phyloP scores from a whole-genome alignment of 2,888 invertebrate genomes.

The Oxystoma pomonae region DNA sequence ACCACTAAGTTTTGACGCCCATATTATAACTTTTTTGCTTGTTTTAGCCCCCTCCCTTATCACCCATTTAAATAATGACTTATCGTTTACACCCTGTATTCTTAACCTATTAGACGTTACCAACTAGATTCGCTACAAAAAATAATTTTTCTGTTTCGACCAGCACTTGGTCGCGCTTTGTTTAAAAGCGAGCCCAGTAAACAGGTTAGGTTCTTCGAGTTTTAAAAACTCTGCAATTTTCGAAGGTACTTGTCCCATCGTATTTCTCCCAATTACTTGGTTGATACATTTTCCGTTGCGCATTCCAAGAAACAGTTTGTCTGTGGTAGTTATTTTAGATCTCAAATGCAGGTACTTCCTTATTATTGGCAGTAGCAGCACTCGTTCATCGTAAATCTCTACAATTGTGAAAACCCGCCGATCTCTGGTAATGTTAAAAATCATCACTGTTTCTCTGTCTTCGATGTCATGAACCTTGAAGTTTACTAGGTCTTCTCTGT shows the following conservation, averaged over 20 bases:
- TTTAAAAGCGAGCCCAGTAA: slow-evolving; percentile 21
- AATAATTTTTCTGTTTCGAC: no score
- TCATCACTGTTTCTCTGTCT: background rate
- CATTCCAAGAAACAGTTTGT: background rate
- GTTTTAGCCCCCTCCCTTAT: no score
- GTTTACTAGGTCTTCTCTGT: no score
- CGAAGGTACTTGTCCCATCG: slow-evolving; percentile 13
- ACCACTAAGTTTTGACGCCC: no score
- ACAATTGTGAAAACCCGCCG: slow-evolving; percentile 11
- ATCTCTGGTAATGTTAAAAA: background rate
- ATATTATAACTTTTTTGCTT: no score
- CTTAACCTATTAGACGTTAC: no score
- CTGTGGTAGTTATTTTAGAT: background rate
- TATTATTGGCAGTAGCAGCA: slow-evolving; percentile 3
- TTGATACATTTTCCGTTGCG: slow-evolving; percentile 14
- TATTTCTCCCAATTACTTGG: slow-evolving; percentile 20
- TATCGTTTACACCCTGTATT: no score
- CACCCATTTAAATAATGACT: no score
- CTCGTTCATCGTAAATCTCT: background rate
- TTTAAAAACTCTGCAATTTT: slow-evolving; percentile 18
- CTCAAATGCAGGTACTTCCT: slow-evolving; percentile 8
- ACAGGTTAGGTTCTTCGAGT: slow-evolving; percentile 10
- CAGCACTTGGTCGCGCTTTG: no score
- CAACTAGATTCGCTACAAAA: no score
- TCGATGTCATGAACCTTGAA: no score